Evolutionary conservation across 2,888 invertebrate genomes (phyloP).

Genomic region (Microdon myrmicae): DNA sequence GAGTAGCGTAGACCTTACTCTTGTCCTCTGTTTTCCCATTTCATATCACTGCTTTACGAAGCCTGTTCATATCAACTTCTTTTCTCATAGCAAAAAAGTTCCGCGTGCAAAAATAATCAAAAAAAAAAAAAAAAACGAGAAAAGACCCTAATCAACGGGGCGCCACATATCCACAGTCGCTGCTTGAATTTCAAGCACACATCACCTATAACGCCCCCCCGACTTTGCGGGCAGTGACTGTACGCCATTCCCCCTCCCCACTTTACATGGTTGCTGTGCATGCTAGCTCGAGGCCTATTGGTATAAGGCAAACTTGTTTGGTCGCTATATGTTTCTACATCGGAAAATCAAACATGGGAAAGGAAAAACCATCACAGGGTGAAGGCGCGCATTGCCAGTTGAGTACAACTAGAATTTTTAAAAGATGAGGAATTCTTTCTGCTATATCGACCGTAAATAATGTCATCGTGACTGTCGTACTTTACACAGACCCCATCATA

Average conservation of each 20-base stretch:
- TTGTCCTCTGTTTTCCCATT: no score
- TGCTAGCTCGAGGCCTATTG: no score
- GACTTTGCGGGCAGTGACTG: no score
- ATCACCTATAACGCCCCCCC: no score
- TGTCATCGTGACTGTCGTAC: constrained; percentile 39
- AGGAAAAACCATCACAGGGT: constrained; percentile 35
- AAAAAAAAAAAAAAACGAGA: constrained; percentile 19
- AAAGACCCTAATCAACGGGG: constrained; percentile 43
- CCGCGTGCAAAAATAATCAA: constrained; percentile 37
- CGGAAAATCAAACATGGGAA: constrained; percentile 41
- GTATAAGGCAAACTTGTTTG: constrained; percentile 33
- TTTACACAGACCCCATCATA: constrained; percentile 37
- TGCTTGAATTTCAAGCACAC: no score
- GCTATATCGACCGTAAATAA: constrained; percentile 55
- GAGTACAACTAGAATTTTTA: constrained; percentile 29
- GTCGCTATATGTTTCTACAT: constrained; percentile 10
- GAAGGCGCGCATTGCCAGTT: neutral
- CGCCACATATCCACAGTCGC: constrained; percentile 41
- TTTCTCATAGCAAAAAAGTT: no score
- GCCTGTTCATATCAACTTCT: no score
- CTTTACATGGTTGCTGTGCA: no score
- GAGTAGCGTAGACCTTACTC: no score
- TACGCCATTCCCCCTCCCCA: no score
- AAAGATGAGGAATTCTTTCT: constrained; percentile 52
- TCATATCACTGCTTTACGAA: no score